Evolutionary conservation across 2,113 vertebrate genomes (phyloP), one percentile per base, ranked within the genome.

Genomic region (Strix aluco): DNA sequence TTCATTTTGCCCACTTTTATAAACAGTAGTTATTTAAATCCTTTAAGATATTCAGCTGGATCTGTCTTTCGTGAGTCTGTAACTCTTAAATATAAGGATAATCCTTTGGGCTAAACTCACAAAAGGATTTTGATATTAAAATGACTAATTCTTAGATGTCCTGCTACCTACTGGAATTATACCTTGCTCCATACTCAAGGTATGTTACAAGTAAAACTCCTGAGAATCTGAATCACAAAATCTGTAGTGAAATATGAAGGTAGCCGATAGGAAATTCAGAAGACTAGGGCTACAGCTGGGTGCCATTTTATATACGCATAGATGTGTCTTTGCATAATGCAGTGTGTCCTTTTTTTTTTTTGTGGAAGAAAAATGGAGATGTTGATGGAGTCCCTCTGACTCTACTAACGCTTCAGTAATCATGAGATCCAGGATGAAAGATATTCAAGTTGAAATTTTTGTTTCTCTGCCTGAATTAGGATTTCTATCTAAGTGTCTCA

Each of bases 121-220:
- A 90, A 72, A 95, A 94, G 30, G 61, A 84, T 95, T 97, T 94
- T 81, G 38, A 85, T 89, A 80, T 88, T 85, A 80, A 75, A 91
- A 49, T 80, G 36, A 61, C 49, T 96, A 79, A 92, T 92, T 72
- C 73, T 44, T 75, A 61, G 40, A 69, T 81, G 65, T 40, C 42
- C 44, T 81, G 15, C 26, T 92, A 55, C 42, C 51, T 89, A 52
- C 54, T 49, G 63, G 59, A 95, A 62, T 92, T 83, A 81, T 67
- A 81, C 38, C 14, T 83, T 79, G 20, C 58, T 88, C 26, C 29
- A 30, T 40, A 42, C 10, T 17, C 9, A 42, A 30, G 10, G 2
- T 40, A 66, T 15, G 5, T 49, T 91, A 67, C 22, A 67, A 86
- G 54, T 74, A 69, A 87, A n/a, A 47, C 14, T 55, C 32, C 16